Percentiles rank a stretch among this genome's conserved stretches.
These are phyloP conservation scores for Uropsilus gracilis DNA, from an alignment of 2,113 vertebrate genomes.

Conservation along the genomic window DNA sequence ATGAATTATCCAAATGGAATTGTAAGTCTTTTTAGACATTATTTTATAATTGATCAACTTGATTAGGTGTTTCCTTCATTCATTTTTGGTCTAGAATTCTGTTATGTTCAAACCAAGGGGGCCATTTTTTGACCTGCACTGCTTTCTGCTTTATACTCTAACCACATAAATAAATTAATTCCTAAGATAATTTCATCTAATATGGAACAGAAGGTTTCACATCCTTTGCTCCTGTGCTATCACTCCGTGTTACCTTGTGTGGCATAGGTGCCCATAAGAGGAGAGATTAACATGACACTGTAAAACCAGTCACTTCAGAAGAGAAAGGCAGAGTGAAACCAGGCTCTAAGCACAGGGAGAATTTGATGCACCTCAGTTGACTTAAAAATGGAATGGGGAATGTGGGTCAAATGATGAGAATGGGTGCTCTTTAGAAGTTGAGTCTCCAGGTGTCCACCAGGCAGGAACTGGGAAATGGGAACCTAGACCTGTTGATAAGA, in stretches of 20 bases:
- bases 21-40: neutral
- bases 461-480: neutral
- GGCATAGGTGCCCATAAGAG: neutral
- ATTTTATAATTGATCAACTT: neutral
- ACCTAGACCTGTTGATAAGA: neutral
- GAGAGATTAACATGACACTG: neutral
- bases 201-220: neutral
- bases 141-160: neutral
- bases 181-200: neutral
- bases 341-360: neutral
- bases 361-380: neutral
- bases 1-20: neutral
- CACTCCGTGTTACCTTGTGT: neutral
- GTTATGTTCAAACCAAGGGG: neutral
- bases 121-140: neutral
- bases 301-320: neutral
- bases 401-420: neutral
- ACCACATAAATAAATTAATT: neutral
- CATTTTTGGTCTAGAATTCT: neutral
- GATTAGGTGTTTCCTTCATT: neutral
- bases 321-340: neutral
- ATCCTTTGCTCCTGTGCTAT: neutral
- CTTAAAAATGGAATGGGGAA: neutral
- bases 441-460: neutral
- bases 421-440: neutral